Evolutionary conservation across 2,797 vertebrate genomes (phyloP), one percentile per base, ranked within the genome.

Genomic region (Sebastes oblongus): DNA sequence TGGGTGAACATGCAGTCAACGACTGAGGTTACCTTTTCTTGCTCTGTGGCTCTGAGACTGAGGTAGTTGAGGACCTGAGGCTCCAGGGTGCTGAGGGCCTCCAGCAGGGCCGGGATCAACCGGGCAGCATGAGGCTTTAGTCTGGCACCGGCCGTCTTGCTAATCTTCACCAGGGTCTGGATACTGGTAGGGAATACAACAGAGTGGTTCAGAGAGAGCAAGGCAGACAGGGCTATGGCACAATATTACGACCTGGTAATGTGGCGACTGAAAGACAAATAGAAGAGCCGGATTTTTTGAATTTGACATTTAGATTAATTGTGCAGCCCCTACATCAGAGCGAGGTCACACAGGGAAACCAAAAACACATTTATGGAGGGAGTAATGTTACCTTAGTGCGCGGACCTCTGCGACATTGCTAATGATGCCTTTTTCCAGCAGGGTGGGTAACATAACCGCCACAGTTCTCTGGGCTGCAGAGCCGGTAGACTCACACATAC

Each of bases 41-140:
- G 98, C 77, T 99, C 98, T 5, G 98, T 98, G 77, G 98, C 98
- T 89, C 97, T 96, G 76, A 99, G 95, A 76, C 98, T 99, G 94
- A 99, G 93, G 88, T 99, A 99, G 94, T 98, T 99, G 81, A 99
- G 97, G 86, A 99, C 97, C 54, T 99, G 98, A 65, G 98, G 98
- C 84, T 99, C 98, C 86, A 99, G 90, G 12, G 97, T 97, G 86
- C 97, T 99, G 61, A 99, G 92, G 8, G 98, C 97, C 86, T 99
- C 98, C 72, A 99, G 85, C 52, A 99, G 92, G 75, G 98, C 97
- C 0, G 98, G 98, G 74, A 99, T 98, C 85, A 99, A 96, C 80
- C 96, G 97, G 39, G 98, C 91, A 4, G 97, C 97, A 2, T 99
- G 98, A 62, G 98, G 98, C 90, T 98, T 99, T 83, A 99, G 91